Conservation (phyloP, 2,888 invertebrate species). For the Napeogenes inachia region DNA sequence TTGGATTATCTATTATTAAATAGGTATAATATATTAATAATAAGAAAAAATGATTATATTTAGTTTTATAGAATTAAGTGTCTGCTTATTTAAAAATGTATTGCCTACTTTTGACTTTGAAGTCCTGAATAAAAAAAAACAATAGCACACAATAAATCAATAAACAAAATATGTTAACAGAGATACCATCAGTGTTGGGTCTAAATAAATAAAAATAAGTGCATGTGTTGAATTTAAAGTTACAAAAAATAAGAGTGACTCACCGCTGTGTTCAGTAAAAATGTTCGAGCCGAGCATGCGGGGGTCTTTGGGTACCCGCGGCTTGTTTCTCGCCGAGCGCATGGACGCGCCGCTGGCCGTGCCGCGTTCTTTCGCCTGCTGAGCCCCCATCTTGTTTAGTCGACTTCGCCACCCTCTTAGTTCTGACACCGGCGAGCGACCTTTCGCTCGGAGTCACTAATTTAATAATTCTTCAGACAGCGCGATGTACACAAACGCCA, state of each 20-base stretch:
- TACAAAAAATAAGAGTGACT: conserved; percentile 54
- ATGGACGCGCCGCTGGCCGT: conserved; percentile 84
- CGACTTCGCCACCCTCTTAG: conserved; percentile 82
- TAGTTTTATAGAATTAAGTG: too few species aligned
- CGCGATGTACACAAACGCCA: conserved; percentile 48
- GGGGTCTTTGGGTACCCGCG: conserved; percentile 87
- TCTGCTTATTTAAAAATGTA: too few species aligned
- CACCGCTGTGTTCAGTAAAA: conserved; percentile 96
- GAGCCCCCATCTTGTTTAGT: conserved; percentile 86
- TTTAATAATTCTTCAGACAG: conserved; percentile 54
- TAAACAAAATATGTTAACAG: background rate
- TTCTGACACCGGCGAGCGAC: conserved; percentile 52
- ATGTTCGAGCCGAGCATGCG: conserved; percentile 92
- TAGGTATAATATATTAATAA: too few species aligned
- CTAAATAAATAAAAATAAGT: conserved; percentile 3
- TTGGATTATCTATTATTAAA: too few species aligned
- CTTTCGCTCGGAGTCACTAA: conserved; percentile 45
- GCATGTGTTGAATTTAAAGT: background rate
- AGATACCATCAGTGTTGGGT: background rate
- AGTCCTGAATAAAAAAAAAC: background rate
- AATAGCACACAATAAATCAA: conserved; percentile 1
- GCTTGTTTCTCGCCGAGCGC: conserved; percentile 85
- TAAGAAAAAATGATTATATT: too few species aligned
- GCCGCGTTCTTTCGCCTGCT: conserved; percentile 94
- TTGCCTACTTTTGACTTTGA: too few species aligned